phyloP scores from a whole-genome alignment of 2,797 vertebrate genomes.

The Melanotaenia pygmaea region DNA sequence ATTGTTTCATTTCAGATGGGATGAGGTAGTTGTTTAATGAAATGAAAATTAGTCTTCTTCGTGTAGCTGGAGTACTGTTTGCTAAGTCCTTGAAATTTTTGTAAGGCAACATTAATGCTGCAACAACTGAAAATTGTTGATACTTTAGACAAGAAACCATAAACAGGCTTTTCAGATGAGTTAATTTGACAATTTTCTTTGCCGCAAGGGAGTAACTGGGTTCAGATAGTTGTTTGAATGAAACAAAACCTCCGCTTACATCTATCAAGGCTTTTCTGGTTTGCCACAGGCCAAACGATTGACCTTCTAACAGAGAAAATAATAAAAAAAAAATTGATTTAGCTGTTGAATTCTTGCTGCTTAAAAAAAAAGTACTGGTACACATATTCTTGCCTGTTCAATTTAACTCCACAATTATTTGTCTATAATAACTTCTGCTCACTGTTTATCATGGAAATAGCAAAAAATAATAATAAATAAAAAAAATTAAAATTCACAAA shows the following conservation, averaged over 20 bases:
- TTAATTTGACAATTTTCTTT: not conserved
- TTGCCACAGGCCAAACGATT: not conserved
- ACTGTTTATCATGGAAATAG: constrained; percentile 7
- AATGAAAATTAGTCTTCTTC: not conserved
- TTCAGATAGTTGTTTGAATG: not conserved
- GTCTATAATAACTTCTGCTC: constrained; percentile 2
- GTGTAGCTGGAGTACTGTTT: not conserved
- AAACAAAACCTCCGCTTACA: not conserved
- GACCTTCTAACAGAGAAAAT: constrained; percentile 2
- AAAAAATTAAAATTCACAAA: not conserved
- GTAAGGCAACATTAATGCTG: not conserved
- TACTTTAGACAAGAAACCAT: not conserved
- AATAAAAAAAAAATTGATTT: constrained; percentile 9
- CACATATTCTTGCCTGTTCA: not conserved
- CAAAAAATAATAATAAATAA: not conserved
- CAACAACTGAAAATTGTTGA: not conserved
- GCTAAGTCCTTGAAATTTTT: not conserved
- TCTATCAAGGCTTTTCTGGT: not conserved
- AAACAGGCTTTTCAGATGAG: not conserved
- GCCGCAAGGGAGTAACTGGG: not conserved
- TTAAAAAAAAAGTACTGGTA: not conserved
- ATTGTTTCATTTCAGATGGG: not conserved
- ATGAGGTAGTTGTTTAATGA: not conserved
- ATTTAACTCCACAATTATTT: constrained; percentile 22
- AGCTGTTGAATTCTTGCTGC: not conserved